Conservation (phyloP, 2,797 vertebrate genomes). For the Muscicapa striata region DNA sequence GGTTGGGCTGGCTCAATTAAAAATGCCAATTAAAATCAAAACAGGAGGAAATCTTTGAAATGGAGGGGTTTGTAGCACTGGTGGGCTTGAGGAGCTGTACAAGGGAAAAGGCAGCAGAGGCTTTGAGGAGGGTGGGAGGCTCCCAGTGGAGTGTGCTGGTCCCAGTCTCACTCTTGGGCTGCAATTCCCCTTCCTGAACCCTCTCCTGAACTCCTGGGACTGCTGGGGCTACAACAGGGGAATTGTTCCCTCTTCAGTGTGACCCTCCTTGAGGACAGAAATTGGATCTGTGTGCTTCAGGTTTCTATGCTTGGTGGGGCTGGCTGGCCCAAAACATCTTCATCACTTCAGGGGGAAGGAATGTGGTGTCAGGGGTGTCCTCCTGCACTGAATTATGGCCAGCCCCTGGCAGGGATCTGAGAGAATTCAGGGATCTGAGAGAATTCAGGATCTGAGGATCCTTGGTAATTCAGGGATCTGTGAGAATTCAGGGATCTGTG, state of each 20-base stretch:
- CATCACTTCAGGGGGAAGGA: constrained; percentile 1
- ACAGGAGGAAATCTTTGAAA: background rate
- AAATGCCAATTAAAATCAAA: background rate
- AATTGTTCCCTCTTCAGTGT: background rate
- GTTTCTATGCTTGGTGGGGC: background rate
- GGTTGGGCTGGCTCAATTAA: background rate
- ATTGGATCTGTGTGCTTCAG: background rate
- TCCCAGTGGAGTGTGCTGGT: background rate
- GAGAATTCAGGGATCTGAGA: background rate
- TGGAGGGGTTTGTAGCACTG: background rate
- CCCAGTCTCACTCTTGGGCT: background rate
- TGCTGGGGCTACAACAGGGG: background rate
- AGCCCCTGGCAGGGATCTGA: background rate
- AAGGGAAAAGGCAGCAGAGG: background rate
- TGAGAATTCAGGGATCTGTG: too few relatives aligned
- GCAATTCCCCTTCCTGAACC: background rate
- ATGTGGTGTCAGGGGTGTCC: background rate
- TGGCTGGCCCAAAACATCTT: background rate
- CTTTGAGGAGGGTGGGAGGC: background rate
- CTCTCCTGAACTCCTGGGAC: background rate
- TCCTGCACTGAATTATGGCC: background rate
- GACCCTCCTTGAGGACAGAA: constrained; percentile 16
- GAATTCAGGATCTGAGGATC: too few relatives aligned
- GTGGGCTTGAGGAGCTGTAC: background rate
- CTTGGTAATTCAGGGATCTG: too few relatives aligned